These are phyloP conservation scores for Syngnathus acus DNA, from an alignment of 2,797 vertebrate genomes.

Conservation along the genomic window DNA sequence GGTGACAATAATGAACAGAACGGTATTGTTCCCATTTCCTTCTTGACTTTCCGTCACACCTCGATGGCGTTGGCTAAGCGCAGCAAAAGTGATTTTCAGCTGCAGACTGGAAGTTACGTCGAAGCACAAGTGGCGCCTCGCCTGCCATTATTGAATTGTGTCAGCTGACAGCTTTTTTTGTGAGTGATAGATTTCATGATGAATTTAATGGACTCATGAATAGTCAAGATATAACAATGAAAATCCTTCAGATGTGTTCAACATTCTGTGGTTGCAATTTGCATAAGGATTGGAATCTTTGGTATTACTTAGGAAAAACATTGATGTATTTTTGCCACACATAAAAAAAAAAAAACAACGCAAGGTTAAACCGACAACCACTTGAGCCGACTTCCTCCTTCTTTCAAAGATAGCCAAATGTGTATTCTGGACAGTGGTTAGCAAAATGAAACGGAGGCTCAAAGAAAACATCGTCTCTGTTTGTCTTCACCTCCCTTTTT, in stretches of 20 bases:
- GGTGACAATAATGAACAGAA: background rate
- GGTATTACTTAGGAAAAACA: conserved; percentile 29
- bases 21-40: background rate
- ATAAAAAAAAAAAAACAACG: conserved; percentile 9
- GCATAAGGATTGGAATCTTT: conserved; percentile 54
- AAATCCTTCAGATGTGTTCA: conserved; percentile 73
- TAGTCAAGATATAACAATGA: background rate
- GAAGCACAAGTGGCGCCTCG: too few species aligned
- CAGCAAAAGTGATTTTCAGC: background rate
- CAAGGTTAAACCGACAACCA: conserved; percentile 21
- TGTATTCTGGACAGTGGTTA: conserved; percentile 58
- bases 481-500: conserved; percentile 62
- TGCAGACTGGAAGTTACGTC: too few species aligned
- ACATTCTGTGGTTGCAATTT: conserved; percentile 74
- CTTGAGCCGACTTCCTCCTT: conserved; percentile 27
- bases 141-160: background rate
- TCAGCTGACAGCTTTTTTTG: too few species aligned
- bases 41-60: background rate
- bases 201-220: too few species aligned
- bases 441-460: conserved; percentile 58
- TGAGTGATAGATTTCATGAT: too few species aligned
- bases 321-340: background rate
- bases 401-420: conserved; percentile 58
- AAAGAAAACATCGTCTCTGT: conserved; percentile 60
- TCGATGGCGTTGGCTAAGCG: background rate